Evolutionary conservation across 2,113 vertebrate species (phyloP).

Genomic region (Myotis yumanensis): DNA sequence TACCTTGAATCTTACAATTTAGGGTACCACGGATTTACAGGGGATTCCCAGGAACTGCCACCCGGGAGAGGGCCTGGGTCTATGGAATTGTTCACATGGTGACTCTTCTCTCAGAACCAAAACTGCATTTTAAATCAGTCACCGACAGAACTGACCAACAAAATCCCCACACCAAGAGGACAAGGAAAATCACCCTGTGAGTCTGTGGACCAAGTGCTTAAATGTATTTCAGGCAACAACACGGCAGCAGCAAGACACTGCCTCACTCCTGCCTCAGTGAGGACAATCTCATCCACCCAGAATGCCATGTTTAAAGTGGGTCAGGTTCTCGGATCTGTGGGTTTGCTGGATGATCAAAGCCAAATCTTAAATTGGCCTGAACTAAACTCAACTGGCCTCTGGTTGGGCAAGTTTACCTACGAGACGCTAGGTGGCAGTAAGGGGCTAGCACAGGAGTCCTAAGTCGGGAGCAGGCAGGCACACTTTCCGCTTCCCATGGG

Average conservation of each 20-base stretch:
- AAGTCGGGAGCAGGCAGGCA: rapidly evolving
- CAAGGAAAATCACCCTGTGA: neutral
- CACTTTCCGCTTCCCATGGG: neutral
- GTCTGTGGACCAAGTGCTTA: neutral
- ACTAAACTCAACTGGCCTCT: neutral
- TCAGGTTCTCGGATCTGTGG: neutral
- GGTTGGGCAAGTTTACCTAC: neutral
- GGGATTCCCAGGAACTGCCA: neutral
- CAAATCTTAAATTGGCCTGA: neutral
- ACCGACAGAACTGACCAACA: neutral
- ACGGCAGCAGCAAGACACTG: neutral
- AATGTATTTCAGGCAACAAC: neutral
- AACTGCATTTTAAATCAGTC: neutral
- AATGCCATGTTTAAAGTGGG: neutral
- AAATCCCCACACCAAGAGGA: neutral
- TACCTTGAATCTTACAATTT: neutral
- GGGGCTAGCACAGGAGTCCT: neutral
- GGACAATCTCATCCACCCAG: neutral
- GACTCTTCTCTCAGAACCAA: neutral
- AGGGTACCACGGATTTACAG: neutral
- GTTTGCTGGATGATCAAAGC: neutral
- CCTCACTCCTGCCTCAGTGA: neutral
- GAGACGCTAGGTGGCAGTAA: slow-evolving; percentile 81
- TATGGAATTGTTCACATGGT: rapidly evolving
- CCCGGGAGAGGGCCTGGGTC: rapidly evolving